Conservation (phyloP, 2,888 invertebrate species). For the Flexamia atlantica region DNA sequence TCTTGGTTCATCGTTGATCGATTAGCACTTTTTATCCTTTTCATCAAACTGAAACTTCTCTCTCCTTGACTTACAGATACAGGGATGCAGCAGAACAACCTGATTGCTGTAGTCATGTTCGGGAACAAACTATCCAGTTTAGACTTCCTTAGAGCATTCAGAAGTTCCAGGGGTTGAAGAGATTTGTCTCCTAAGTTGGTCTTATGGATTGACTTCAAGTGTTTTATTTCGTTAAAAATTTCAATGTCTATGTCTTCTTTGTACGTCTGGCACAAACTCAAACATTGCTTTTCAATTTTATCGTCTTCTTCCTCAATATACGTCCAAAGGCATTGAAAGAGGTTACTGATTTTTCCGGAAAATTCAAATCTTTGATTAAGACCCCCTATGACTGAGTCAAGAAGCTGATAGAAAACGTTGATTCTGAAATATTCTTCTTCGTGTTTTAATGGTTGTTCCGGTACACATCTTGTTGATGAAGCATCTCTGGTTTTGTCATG, state of each 20-base stretch:
- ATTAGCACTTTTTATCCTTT: slow-evolving; percentile 54
- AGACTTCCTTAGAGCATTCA: slow-evolving; percentile 66
- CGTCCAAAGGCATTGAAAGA: slow-evolving; percentile 44
- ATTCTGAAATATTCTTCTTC: slow-evolving; percentile 42
- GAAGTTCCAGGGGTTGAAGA: slow-evolving; percentile 44
- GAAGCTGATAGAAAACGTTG: slow-evolving; percentile 28
- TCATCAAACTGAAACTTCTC: slow-evolving; percentile 53
- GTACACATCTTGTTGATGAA: no score
- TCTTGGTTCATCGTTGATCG: slow-evolving; percentile 68
- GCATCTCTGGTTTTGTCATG: slow-evolving; percentile 17
- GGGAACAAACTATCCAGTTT: slow-evolving; percentile 54
- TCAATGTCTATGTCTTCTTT: slow-evolving; percentile 43
- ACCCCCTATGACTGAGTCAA: neutral
- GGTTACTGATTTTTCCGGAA: neutral
- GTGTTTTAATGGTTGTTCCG: neutral
- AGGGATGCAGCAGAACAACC: slow-evolving; percentile 51
- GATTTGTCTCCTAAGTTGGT: slow-evolving; percentile 25
- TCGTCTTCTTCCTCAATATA: slow-evolving; percentile 39
- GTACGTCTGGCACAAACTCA: slow-evolving; percentile 22
- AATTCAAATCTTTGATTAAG: slow-evolving; percentile 9
- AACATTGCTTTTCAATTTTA: slow-evolving; percentile 27
- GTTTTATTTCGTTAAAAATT: slow-evolving; percentile 42
- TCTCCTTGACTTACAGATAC: slow-evolving; percentile 46
- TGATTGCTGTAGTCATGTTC: slow-evolving; percentile 52
- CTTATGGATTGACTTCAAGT: slow-evolving; percentile 12